These are phyloP conservation scores for Cetonia aurata DNA, from an alignment of 2,888 invertebrate species.

Conservation along the genomic window DNA sequence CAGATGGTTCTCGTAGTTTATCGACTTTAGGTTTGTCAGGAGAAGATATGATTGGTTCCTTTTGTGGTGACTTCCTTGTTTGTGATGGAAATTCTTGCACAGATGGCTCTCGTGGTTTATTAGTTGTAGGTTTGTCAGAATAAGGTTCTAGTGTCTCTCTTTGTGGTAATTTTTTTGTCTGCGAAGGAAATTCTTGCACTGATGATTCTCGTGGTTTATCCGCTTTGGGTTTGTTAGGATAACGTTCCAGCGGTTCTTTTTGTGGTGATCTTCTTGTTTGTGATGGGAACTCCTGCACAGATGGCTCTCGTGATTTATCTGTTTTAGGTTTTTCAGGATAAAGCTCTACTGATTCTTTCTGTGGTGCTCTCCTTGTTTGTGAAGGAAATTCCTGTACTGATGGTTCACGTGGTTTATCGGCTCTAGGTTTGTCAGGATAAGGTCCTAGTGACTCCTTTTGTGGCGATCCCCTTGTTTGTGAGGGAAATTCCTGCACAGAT, in stretches of 20 bases:
- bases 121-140: slow-evolving; percentile 48
- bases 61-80: slow-evolving; percentile 46
- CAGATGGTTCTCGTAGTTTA: slow-evolving; percentile 32
- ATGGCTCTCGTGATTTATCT: slow-evolving; percentile 2
- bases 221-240: slow-evolving; percentile 16
- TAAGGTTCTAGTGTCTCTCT: slow-evolving; percentile 50
- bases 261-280: slow-evolving; percentile 41
- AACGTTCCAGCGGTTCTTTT: slow-evolving; percentile 27
- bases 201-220: slow-evolving; percentile 1
- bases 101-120: slow-evolving; percentile 39
- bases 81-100: slow-evolving; percentile 50
- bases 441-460: not conserved
- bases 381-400: slow-evolving; percentile 40
- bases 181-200: slow-evolving; percentile 40
- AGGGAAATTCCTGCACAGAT: slow-evolving; percentile 40
- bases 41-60: slow-evolving; percentile 46
- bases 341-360: slow-evolving; percentile 37
- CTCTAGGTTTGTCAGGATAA: slow-evolving; percentile 12
- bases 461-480: slow-evolving; percentile 45
- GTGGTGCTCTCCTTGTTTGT: slow-evolving; percentile 36
- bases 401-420: slow-evolving; percentile 40
- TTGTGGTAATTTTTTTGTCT: slow-evolving; percentile 40
- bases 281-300: slow-evolving; percentile 49
- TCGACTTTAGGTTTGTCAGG: slow-evolving; percentile 44
- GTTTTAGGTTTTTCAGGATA: slow-evolving; percentile 34